Conservation (phyloP, 2,797 vertebrate species). For the Semotilus atromaculatus region DNA sequence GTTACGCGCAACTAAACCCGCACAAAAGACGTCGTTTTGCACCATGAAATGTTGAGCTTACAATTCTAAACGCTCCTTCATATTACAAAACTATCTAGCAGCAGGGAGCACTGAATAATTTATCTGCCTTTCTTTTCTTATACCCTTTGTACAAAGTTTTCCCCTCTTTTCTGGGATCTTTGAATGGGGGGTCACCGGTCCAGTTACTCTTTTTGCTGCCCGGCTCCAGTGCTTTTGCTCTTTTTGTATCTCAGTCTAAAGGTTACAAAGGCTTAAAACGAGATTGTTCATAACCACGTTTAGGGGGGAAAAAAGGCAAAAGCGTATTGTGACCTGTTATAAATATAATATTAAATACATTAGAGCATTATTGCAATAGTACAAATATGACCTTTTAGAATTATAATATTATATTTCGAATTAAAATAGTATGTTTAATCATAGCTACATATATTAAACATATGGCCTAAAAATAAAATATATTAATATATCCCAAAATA, state of each 20-base stretch:
- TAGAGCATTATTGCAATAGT: not conserved
- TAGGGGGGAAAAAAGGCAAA: conserved; percentile 82
- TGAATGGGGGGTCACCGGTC: conserved; percentile 82
- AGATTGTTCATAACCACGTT: conserved; percentile 87
- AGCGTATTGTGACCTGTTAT: not conserved
- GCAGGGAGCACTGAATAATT: conserved; percentile 87
- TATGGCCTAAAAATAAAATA: not conserved
- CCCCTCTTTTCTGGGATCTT: conserved; percentile 73
- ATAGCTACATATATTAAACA: not conserved
- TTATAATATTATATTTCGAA: not conserved
- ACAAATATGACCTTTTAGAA: not conserved
- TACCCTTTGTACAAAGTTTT: conserved; percentile 85
- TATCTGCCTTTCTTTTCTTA: conserved; percentile 83
- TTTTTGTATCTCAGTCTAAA: conserved; percentile 78
- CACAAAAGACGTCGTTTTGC: conserved; percentile 82
- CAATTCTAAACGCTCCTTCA: conserved; percentile 77
- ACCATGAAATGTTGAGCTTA: conserved; percentile 76
- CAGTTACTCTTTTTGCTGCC: conserved; percentile 65
- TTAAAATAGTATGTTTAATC: not conserved
- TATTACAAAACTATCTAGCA: conserved; percentile 87
- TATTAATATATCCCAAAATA: not conserved
- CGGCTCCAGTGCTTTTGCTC: conserved; percentile 78
- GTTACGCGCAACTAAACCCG: conserved; percentile 59
- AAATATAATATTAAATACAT: not conserved
- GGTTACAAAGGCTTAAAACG: conserved; percentile 78